These are phyloP conservation scores for Empidonax traillii DNA, from an alignment of 2,113 vertebrate genomes.

Conservation along the genomic window DNA sequence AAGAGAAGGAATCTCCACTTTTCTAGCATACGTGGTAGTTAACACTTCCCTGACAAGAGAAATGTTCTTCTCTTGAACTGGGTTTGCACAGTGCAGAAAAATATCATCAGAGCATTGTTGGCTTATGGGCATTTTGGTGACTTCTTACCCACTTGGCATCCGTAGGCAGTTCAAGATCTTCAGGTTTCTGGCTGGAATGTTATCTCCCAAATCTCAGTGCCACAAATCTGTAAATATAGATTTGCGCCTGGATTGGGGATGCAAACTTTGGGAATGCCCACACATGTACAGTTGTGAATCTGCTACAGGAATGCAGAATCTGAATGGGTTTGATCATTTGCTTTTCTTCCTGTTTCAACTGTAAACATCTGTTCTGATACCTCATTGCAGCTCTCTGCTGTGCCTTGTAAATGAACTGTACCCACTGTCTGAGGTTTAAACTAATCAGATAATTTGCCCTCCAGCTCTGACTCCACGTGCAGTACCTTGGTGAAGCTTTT, in stretches of 20 bases:
- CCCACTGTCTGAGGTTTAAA: not conserved
- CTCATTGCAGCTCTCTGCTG: not conserved
- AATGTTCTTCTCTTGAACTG: not conserved
- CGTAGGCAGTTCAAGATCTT: not conserved
- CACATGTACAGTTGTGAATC: not conserved
- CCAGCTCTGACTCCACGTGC: not conserved
- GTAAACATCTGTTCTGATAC: not conserved
- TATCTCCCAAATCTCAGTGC: not conserved
- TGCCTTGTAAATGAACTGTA: not conserved
- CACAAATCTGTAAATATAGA: not conserved
- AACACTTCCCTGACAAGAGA: not conserved
- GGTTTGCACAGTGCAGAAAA: not conserved
- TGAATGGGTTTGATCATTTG: not conserved
- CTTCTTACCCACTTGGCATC: not conserved
- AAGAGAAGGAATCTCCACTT: not conserved
- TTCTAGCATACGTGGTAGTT: not conserved
- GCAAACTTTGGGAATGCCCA: not conserved
- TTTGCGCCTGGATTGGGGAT: not conserved
- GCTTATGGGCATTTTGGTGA: not conserved
- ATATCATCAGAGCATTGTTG: not conserved
- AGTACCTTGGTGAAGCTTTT: not conserved
- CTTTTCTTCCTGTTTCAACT: not conserved
- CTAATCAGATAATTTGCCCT: not conserved
- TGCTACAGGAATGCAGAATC: not conserved
- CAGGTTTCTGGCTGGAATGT: not conserved